Conservation (phyloP, 2,113 vertebrate species). For the Tachuris rubrigastra region DNA sequence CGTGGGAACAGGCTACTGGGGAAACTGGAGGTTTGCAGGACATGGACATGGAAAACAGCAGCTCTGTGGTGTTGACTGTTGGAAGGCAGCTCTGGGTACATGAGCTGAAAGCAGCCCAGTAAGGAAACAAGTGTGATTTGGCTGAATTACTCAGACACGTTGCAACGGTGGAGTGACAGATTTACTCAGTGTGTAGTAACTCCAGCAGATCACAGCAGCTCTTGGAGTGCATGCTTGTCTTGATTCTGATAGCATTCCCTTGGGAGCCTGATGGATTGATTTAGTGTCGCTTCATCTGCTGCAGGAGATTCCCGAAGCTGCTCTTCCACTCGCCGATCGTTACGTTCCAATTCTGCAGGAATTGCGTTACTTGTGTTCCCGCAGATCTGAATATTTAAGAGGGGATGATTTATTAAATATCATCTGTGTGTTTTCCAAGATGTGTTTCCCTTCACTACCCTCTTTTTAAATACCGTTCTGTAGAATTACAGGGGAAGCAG, state of each 20-base stretch:
- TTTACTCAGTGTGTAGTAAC: not conserved
- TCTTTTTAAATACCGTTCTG: not conserved
- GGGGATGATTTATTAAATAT: not conserved
- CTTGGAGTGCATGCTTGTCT: constrained; percentile 11
- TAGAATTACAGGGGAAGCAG: not conserved
- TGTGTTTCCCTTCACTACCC: not conserved
- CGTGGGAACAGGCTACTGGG: not conserved
- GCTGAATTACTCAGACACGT: not conserved
- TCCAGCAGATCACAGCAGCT: constrained; percentile 11
- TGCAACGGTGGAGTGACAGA: not conserved
- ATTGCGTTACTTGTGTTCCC: not conserved
- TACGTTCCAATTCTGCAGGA: not conserved
- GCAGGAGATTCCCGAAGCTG: constrained; percentile 15
- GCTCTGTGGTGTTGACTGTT: not conserved
- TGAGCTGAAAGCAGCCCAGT: not conserved
- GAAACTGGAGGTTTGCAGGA: not conserved
- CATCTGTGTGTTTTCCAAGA: not conserved
- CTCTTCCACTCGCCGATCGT: not conserved
- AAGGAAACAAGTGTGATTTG: not conserved
- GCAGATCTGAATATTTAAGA: not conserved
- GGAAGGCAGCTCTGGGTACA: not conserved
- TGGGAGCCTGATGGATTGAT: constrained; percentile 30
- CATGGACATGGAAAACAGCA: accelerated
- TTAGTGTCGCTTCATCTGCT: constrained; percentile 4
- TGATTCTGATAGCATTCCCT: not conserved